A percentile compares a stretch with the other conserved stretches of the same genome.
Conservation (phyloP, 2,113 vertebrate species). For the Oriolus oriolus region DNA sequence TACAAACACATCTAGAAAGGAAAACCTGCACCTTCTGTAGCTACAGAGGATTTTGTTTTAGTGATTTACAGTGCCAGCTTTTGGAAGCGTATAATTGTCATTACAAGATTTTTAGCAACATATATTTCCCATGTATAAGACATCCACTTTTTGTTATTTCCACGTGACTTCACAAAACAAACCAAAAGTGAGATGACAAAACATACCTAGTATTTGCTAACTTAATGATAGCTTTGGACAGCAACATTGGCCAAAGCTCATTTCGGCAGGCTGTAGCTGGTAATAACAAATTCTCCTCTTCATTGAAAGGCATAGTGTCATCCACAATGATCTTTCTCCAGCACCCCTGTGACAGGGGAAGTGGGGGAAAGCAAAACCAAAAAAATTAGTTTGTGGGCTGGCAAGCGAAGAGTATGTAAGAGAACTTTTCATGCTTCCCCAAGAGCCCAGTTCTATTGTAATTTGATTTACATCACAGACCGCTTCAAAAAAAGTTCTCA, state of each 20-base stretch:
- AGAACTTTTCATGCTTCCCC: background rate
- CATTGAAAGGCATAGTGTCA: constrained; percentile 87
- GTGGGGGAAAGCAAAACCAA: background rate
- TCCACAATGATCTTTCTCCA: constrained; percentile 93
- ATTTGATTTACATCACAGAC: background rate
- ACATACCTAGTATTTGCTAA: constrained; percentile 87
- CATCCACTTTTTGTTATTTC: background rate
- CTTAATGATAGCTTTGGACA: constrained; percentile 92
- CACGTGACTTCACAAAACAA: background rate
- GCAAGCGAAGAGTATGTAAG: background rate
- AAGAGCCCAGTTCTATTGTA: background rate
- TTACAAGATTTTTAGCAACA: background rate
- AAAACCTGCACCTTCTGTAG: background rate
- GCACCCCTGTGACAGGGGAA: constrained; percentile 76
- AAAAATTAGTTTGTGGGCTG: background rate
- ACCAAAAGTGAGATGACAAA: background rate
- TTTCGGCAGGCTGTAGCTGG: constrained; percentile 77
- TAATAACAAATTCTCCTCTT: constrained; percentile 83
- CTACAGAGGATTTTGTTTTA: background rate
- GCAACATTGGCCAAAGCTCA: constrained; percentile 94
- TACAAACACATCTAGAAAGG: background rate
- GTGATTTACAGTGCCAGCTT: background rate
- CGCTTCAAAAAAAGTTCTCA: constrained; percentile 6
- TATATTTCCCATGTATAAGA: background rate
- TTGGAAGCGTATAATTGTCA: background rate